Conservation (phyloP, 92 coral and sea anemone genomes). For the Blastomussa wellsi region DNA sequence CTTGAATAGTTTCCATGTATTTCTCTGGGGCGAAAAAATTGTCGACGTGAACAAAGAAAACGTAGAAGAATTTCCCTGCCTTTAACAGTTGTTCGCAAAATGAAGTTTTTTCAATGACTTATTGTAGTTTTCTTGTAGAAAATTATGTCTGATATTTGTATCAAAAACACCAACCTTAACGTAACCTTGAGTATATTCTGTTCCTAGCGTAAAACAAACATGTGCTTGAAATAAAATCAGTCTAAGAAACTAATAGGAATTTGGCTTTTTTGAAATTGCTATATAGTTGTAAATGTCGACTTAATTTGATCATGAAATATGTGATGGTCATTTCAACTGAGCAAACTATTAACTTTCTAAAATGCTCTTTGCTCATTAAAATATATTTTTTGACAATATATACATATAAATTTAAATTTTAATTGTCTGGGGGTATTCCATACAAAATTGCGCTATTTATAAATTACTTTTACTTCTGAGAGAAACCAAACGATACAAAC, state of each 20-base stretch:
- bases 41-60: background rate
- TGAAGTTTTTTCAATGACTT: background rate
- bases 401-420: background rate
- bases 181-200: background rate
- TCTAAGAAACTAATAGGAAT: background rate
- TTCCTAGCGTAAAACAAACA: background rate
- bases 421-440: background rate
- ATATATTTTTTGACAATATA: background rate
- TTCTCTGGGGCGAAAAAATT: background rate
- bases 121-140: background rate
- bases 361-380: background rate
- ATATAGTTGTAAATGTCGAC: background rate
- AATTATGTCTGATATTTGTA: background rate
- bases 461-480: background rate
- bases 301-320: background rate
- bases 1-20: background rate
- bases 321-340: constrained; percentile 2
- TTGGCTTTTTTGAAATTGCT: background rate
- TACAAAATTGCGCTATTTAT: background rate
- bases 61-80: constrained; percentile 1
- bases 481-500: background rate
- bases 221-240: background rate
- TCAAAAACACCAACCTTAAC: background rate
- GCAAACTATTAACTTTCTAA: constrained; percentile 3
- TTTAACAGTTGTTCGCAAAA: background rate